Evolutionary conservation across 1,140 invertebrate species (phyloP).

Genomic region (Streblospio benedicti): DNA sequence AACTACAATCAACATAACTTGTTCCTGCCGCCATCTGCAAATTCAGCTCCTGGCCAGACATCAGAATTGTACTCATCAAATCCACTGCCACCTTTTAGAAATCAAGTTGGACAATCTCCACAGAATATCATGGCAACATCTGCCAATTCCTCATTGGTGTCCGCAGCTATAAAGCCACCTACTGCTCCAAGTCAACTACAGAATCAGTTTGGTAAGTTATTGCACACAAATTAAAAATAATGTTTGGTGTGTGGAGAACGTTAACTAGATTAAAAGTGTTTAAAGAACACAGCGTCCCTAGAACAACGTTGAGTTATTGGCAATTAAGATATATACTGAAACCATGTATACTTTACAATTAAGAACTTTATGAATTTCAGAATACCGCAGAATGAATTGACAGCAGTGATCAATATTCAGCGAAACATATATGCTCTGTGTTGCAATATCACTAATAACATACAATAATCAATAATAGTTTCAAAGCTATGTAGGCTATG

Average conservation of each 20-base stretch:
- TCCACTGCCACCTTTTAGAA: conserved; percentile 48
- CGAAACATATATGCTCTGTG: no score
- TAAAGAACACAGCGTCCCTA: no score
- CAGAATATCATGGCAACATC: conserved; percentile 70
- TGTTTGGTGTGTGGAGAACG: background rate
- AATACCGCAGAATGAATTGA: no score
- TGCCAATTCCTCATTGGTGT: conserved; percentile 78
- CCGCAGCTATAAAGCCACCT: conserved; percentile 76
- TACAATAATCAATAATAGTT: no score
- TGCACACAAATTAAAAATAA: background rate
- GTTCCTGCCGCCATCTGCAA: conserved; percentile 40
- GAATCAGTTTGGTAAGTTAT: background rate
- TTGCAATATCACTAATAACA: no score
- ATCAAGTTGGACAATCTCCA: conserved; percentile 15
- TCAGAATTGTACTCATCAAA: conserved; percentile 52
- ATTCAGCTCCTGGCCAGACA: conserved; percentile 31
- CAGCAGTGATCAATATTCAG: no score
- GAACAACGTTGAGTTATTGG: background rate
- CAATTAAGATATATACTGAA: no score
- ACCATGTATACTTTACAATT: no score
- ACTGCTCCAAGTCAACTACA: conserved; percentile 45
- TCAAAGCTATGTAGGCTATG: no score
- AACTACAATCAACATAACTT: conserved; percentile 41
- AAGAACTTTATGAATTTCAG: no score
- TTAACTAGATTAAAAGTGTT: no score